A percentile compares a stretch with the other conserved stretches of the same genome.
These are phyloP conservation scores for Ctena decussata DNA, from an alignment of 2,888 invertebrate species.

Conservation along the genomic window DNA sequence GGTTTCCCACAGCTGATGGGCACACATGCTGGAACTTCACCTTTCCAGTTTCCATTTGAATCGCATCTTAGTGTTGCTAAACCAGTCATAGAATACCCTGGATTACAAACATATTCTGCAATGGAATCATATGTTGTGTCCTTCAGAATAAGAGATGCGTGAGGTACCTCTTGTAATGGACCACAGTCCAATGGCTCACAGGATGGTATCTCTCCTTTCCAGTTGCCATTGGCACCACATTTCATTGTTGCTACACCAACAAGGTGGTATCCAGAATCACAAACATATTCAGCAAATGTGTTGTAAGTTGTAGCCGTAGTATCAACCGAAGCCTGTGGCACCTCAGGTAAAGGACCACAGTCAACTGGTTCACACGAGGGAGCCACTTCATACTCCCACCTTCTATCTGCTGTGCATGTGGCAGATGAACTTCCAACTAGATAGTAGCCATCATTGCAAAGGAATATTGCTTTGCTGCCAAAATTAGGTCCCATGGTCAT, in stretches of 20 bases:
- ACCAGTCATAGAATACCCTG: slow-evolving; percentile 75
- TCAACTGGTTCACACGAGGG: slow-evolving; percentile 68
- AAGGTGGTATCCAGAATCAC: slow-evolving; percentile 75
- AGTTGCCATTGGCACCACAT: slow-evolving; percentile 74
- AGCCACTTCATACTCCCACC: slow-evolving; percentile 64
- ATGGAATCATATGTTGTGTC: slow-evolving; percentile 79
- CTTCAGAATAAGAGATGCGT: slow-evolving; percentile 86
- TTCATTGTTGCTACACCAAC: slow-evolving; percentile 61
- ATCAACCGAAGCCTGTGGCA: slow-evolving; percentile 85
- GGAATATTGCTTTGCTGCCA: slow-evolving; percentile 66
- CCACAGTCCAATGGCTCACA: slow-evolving; percentile 81
- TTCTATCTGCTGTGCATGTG: slow-evolving; percentile 61
- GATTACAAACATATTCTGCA: slow-evolving; percentile 78
- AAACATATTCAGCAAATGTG: slow-evolving; percentile 75
- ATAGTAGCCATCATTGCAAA: slow-evolving; percentile 73
- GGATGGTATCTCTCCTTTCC: slow-evolving; percentile 72
- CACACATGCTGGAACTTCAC: slow-evolving; percentile 78
- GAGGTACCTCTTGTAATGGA: slow-evolving; percentile 67
- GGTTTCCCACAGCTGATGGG: slow-evolving; percentile 75
- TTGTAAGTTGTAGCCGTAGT: slow-evolving; percentile 75
- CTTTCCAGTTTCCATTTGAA: slow-evolving; percentile 79
- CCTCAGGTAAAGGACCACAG: slow-evolving; percentile 70
- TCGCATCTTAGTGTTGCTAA: slow-evolving; percentile 70
- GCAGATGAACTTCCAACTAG: slow-evolving; percentile 66
- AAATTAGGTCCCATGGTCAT: slow-evolving; percentile 49